Evolutionary conservation across 2,888 invertebrate species (phyloP), one percentile per base, ranked within the genome.

Genomic region (Hyalella azteca): DNA sequence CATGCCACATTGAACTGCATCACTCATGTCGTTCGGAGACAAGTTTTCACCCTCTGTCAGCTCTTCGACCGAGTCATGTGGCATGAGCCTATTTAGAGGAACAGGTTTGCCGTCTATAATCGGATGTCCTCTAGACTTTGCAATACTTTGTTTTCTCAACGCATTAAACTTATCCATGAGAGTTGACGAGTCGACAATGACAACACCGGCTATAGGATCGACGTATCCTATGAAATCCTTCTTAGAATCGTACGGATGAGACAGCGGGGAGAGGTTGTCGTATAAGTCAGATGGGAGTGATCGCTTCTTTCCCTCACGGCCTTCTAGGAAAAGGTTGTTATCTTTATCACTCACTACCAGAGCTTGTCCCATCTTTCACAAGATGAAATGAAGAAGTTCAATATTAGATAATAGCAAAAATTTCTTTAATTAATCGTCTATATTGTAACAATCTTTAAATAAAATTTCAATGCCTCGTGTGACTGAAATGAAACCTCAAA

Each of bases 181-280:
- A 5, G 75, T 75, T 0, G 40, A 29, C 22, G 75, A 22, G 9
- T 75, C 75, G 29, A 75, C 75, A n/a, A 75, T 45, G 4, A 75
- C 45, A 32, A 75, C 75, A n/a, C 75, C 75, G 26, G 29, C 40
- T 15, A 45, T 26, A 41, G 75, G 75, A 22, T 75, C 75, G 13
- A 75, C 75, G 36, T 41, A 75, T 4, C 75, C 75, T 39, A 75
- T 75, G 45, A 2, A 75, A 9, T 75, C 45, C n/a, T 75, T 75
- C 40, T 40, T 75, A 5, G 45, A 45, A 36, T 41, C 40, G 19
- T 75, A 75, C 11, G 15, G 22, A 11, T 75, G 36, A 3, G 75
- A 75, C 26, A 75, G 22, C 22, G 40, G 41, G 1, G 75, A 32
- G 1, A 75, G 40, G 15, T 48, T 39, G 32, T 75, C 75, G 29